Evolutionary conservation across 1,140 invertebrate species (phyloP), one percentile per base, ranked within the genome.

Genomic region (Onthophagus taurus): DNA sequence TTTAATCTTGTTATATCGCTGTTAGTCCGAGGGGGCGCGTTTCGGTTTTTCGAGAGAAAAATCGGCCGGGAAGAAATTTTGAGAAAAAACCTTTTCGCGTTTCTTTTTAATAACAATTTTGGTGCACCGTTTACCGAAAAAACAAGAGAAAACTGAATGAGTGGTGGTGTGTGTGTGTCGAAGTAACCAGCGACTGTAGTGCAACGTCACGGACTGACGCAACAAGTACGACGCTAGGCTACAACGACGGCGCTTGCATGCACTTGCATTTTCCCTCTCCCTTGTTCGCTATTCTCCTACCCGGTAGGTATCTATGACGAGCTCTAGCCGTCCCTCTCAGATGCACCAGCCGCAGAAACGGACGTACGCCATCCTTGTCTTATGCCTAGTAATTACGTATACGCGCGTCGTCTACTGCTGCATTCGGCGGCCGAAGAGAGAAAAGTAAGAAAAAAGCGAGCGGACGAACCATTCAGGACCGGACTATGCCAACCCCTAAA

Each of bases 171-270:
- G n/a, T n/a, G n/a, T n/a, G 24, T 39, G 42, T 21, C 43, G 44
- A 39, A 45, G 44, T 45, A 36, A 45, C 20, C 24, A 45, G 23
- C 12, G 36, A 42, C 45, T 47, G 19, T 47, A 35, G 14, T 42
- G 57, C 54, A 61, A 63, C 61, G 60, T 61, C 61, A 61, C 57
- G 49, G 14, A 55, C 55, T 60, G 62, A 64, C 58, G 60, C 62
- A 64, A 63, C 58, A 63, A 65, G 63, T 65, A 59, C 61, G 61
- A 64, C 60, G 57, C 60, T 59, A 57, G 51, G 51, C n/a, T n/a
- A n/a, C n/a, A n/a, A n/a, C n/a, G n/a, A 21, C 59, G 60, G 57
- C 61, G 58, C 54, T 60, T 59, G 54, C 49, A 62, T 61, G 60
- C 59, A 61, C 59, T 61, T 61, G 59, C 59, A 61, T 59, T 61